These are phyloP conservation scores for Rafetus swinhoei DNA, from an alignment of 2,113 vertebrate genomes.

Conservation along the genomic window DNA sequence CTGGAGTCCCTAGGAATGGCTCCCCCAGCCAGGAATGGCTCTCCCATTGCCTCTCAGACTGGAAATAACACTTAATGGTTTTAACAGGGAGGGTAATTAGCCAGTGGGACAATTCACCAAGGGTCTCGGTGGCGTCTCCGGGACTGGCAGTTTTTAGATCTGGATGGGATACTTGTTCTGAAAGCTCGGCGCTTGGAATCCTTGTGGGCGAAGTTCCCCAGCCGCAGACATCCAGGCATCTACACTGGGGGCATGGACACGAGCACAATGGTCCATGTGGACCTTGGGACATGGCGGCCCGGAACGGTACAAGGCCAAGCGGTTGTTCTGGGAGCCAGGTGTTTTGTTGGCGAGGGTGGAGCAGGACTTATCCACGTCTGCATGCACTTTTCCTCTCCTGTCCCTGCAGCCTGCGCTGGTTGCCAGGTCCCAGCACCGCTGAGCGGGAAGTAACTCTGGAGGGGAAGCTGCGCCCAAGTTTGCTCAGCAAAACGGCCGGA, in stretches of 20 bases:
- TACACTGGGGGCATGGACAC: no score
- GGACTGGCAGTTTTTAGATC: neutral
- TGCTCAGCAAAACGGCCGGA: slow-evolving; percentile 20
- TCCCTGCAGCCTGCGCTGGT: slow-evolving; percentile 33
- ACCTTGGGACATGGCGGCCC: neutral
- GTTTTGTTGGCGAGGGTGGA: slow-evolving; percentile 52
- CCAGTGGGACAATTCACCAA: neutral
- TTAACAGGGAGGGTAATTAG: neutral
- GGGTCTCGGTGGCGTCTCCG: neutral
- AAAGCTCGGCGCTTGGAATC: neutral
- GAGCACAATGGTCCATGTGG: neutral
- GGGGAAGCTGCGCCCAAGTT: slow-evolving; percentile 33
- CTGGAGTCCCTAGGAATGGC: neutral
- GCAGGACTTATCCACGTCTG: slow-evolving; percentile 37
- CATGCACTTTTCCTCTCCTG: slow-evolving; percentile 25
- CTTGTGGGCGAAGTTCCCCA: neutral
- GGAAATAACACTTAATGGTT: neutral
- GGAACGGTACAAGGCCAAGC: neutral
- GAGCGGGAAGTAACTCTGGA: slow-evolving; percentile 16
- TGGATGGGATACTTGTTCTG: neutral
- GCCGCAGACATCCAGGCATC: no score
- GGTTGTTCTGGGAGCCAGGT: slow-evolving; percentile 47
- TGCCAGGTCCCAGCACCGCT: slow-evolving; percentile 8
- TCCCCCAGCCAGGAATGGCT: neutral
- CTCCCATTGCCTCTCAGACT: neutral